phyloP scores from a whole-genome alignment of 2,113 vertebrate species.

The Heloderma charlesbogerti region DNA sequence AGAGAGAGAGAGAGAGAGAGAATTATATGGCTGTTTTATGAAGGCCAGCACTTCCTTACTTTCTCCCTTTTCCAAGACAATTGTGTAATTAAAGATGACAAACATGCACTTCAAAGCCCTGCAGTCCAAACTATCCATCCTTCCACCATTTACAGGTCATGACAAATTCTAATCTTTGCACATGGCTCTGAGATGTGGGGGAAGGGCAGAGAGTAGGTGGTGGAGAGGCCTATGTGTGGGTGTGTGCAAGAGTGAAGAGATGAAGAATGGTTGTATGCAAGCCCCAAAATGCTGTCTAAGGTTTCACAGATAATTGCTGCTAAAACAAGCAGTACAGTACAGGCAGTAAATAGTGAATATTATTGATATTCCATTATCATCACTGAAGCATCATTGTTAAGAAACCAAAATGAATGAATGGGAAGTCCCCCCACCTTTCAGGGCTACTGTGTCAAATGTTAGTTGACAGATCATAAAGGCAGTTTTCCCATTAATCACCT shows the following conservation, averaged over 20 bases:
- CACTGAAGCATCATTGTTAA: not conserved
- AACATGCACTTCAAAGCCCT: constrained; percentile 26
- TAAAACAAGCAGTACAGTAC: not conserved
- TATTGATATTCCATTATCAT: constrained; percentile 13
- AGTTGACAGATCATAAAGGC: not conserved
- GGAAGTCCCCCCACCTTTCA: not conserved
- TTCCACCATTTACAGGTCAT: constrained; percentile 16
- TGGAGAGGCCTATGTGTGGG: not conserved
- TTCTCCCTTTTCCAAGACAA: not conserved
- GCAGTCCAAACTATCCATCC: constrained; percentile 7
- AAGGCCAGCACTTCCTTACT: not conserved
- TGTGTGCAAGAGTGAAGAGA: not conserved
- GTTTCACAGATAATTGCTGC: not conserved
- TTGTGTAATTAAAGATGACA: constrained; percentile 39
- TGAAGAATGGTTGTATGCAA: not conserved
- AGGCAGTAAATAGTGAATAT: not conserved
- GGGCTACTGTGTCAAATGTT: not conserved
- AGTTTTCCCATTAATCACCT: not conserved
- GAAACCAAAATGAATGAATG: not conserved
- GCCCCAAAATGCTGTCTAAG: not conserved
- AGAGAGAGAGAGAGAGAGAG: not conserved
- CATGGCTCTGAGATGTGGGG: not conserved
- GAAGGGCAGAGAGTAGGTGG: too few relatives aligned
- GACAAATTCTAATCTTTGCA: constrained; percentile 36
- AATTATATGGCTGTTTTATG: not conserved